Percentiles rank a stretch among this genome's conserved stretches.
These are phyloP conservation scores for Hucho hucho DNA, from an alignment of 2,113 vertebrate species.

Conservation along the genomic window DNA sequence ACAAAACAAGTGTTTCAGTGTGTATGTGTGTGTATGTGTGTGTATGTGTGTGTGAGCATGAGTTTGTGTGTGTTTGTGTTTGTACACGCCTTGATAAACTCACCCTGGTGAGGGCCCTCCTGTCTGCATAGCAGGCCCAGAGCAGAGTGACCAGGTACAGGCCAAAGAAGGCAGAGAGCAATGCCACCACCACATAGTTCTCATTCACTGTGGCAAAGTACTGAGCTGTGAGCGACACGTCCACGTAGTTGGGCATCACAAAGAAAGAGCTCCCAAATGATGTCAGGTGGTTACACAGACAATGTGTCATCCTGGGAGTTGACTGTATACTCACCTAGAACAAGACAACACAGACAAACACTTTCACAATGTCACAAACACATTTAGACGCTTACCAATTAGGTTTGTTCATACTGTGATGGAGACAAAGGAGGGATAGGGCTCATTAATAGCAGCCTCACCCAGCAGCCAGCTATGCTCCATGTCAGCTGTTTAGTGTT, in stretches of 20 bases:
- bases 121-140: conserved; percentile 80
- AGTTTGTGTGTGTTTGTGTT: not conserved
- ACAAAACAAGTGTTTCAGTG: not conserved
- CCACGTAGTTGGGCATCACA: conserved; percentile 77
- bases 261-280: conserved; percentile 79
- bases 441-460: conserved; percentile 26
- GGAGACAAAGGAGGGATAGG: not conserved
- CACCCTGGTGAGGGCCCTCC: conserved; percentile 73
- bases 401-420: not conserved
- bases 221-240: conserved; percentile 65
- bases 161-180: conserved; percentile 75
- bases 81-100: conserved; percentile 11
- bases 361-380: not conserved
- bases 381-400: not conserved
- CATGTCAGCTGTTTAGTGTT: conserved; percentile 42
- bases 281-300: conserved; percentile 82
- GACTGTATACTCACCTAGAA: conserved; percentile 75
- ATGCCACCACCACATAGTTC: conserved; percentile 77
- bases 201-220: conserved; percentile 69
- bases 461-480: conserved; percentile 70
- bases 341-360: not conserved
- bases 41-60: not conserved
- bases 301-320: conserved; percentile 64
- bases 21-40: not conserved
- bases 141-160: conserved; percentile 70